Evolutionary conservation across 92 coral and sea anemone genomes (phyloP).

Genomic region (Blastomussa wellsi): DNA sequence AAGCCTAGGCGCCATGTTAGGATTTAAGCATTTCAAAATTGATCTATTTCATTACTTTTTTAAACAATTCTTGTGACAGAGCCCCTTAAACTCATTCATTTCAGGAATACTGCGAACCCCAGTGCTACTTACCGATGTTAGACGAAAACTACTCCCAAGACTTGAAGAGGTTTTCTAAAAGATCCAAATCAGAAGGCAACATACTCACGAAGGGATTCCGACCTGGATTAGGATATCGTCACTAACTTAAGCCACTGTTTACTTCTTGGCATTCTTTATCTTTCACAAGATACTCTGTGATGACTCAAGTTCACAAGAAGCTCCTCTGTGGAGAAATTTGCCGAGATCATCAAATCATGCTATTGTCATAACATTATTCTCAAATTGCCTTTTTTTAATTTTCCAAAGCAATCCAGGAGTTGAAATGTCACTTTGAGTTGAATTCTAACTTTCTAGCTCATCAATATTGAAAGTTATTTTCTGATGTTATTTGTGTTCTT

Average conservation of each 20-base stretch:
- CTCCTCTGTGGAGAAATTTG: background rate
- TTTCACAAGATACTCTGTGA: background rate
- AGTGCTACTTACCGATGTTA: constrained; percentile 81
- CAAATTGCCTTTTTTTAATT: background rate
- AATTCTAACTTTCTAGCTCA: background rate
- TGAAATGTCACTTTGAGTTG: background rate
- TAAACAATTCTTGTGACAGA: too few relatives aligned
- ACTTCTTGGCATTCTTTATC: background rate
- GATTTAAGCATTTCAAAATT: too few relatives aligned
- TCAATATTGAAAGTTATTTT: background rate
- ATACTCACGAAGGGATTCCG: constrained; percentile 77
- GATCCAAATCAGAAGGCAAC: constrained; percentile 92
- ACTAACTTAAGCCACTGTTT: background rate
- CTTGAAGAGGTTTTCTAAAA: constrained; percentile 80
- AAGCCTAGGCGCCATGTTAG: too few relatives aligned
- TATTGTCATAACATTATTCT: background rate
- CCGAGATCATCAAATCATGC: background rate
- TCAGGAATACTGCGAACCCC: constrained; percentile 94
- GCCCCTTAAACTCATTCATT: too few relatives aligned
- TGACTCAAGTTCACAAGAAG: background rate
- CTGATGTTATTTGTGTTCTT: background rate
- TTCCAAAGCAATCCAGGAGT: background rate
- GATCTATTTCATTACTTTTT: too few relatives aligned
- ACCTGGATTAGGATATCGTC: constrained; percentile 82
- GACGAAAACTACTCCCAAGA: constrained; percentile 84